Evolutionary conservation across 2,888 invertebrate genomes (phyloP).

Genomic region (Andrena dorsata): DNA sequence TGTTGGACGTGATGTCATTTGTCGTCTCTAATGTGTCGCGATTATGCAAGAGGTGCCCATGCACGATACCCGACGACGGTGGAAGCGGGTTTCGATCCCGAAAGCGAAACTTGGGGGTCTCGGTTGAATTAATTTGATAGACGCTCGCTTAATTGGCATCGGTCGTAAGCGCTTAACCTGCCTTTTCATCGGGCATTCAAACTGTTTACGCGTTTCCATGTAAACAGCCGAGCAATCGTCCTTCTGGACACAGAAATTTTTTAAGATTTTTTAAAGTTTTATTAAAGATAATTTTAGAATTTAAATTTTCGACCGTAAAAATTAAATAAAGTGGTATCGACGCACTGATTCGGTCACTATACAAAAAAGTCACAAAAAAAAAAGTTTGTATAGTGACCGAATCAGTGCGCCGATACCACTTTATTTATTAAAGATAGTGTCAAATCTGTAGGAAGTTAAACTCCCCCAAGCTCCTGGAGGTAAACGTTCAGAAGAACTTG

Average conservation of each 20-base stretch:
- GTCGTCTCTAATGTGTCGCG: conserved; percentile 63
- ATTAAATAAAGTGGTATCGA: no score
- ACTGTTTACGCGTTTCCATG: conserved; percentile 5
- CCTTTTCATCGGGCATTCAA: conserved; percentile 8
- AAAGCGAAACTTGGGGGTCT: conserved; percentile 34
- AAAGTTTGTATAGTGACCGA: no score
- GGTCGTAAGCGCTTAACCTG: background rate
- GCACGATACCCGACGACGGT: conserved; percentile 30
- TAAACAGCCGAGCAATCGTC: background rate
- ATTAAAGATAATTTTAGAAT: no score
- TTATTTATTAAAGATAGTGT: background rate
- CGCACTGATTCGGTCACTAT: no score
- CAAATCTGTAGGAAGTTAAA: background rate
- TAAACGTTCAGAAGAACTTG: background rate
- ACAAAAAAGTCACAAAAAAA: no score
- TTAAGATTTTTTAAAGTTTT: background rate
- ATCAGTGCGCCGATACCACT: no score
- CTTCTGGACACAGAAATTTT: background rate
- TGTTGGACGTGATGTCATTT: conserved; percentile 76
- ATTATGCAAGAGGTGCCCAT: conserved; percentile 72
- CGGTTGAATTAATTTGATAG: conserved; percentile 39
- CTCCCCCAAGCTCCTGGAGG: background rate
- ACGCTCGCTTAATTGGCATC: conserved; percentile 34
- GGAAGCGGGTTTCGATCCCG: conserved; percentile 32
- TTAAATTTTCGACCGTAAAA: no score